Base-by-base conservation (phyloP, 1,140 invertebrate species). In the Choristoneura fumiferana region DNA sequence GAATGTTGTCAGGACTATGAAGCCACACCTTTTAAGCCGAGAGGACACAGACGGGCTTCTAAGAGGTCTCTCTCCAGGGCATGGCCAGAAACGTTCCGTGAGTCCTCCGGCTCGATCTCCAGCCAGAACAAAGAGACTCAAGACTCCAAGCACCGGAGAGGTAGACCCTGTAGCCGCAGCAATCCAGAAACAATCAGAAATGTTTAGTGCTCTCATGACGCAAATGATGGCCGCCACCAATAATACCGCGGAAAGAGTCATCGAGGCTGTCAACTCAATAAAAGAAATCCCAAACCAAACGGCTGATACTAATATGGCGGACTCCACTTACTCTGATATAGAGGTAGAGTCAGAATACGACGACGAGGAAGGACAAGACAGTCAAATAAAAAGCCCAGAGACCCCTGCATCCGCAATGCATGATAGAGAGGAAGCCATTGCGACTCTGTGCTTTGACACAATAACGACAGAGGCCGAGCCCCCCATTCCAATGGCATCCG, bases 391-490 rank as follows among this genome's bases (percentile, higher is more conserved):
- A 9, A 37, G 36, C 36, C 36, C 9, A n/a, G 1, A 10, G 13
- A 12, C 36, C 10, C 36, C 36, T 5, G 9, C 9, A 34, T 9
- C 33, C n/a, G 36, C 10, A 37, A 4, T 10, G 36, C 1, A 37
- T n/a, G 36, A 37, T 37, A 9, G 10, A 10, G 13, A 10, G 13
- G 36, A 37, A 37, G 36, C 36, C 10, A 37, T 37, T 4, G 36
- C 36, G 5, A 10, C 10, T n/a, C 36, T 37, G 4, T n/a, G 36
- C 15, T 58, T 58, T 34, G 17, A 40, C 3, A 33, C 57, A 15
- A 18, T 49, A 12, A 58, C 57, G 1, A 58, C 40, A 2, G 57
- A 58, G 38, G 17, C 22, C 4, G 57, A 58, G 37, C 5, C 57
- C 8, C 45, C 45, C 9, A 9, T 58, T 13, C 13, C 45, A 34